phyloP scores from a whole-genome alignment of 2,888 invertebrate species.

The Malacosoma neustria region DNA sequence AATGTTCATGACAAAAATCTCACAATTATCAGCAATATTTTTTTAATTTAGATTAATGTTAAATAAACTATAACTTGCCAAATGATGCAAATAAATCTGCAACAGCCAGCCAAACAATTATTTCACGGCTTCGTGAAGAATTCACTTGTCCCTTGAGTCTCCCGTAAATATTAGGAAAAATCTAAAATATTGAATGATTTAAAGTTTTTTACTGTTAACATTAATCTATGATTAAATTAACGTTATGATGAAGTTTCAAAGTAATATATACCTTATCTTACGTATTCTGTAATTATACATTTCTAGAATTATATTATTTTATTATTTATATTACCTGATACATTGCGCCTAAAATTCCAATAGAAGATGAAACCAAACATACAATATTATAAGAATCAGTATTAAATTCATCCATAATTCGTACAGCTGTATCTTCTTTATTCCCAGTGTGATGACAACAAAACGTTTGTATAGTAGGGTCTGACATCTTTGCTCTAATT shows the following conservation, averaged over 20 bases:
- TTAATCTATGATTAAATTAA: no score
- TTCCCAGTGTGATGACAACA: constrained; percentile 83
- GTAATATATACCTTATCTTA: no score
- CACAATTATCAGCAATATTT: no score
- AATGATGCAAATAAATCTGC: constrained; percentile 86
- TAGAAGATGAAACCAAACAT: constrained; percentile 81
- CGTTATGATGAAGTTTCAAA: no score
- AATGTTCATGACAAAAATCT: no score
- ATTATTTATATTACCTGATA: constrained; percentile 79
- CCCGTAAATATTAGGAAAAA: constrained; percentile 78
- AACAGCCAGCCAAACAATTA: constrained; percentile 85
- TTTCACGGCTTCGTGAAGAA: constrained; percentile 78
- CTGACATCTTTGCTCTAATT: constrained; percentile 66
- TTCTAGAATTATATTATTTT: no score
- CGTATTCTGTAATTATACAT: no score
- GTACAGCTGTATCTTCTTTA: constrained; percentile 77
- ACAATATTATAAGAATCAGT: constrained; percentile 83
- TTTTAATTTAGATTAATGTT: no score
- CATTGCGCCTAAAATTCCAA: constrained; percentile 83
- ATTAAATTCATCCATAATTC: constrained; percentile 83
- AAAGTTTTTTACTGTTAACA: no score
- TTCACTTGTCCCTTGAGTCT: constrained; percentile 65
- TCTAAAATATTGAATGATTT: constrained; percentile 8
- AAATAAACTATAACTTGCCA: no score
- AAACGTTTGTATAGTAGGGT: constrained; percentile 89